Conservation (phyloP, 2,888 invertebrate genomes). For the Lacanobia wlatinum region DNA sequence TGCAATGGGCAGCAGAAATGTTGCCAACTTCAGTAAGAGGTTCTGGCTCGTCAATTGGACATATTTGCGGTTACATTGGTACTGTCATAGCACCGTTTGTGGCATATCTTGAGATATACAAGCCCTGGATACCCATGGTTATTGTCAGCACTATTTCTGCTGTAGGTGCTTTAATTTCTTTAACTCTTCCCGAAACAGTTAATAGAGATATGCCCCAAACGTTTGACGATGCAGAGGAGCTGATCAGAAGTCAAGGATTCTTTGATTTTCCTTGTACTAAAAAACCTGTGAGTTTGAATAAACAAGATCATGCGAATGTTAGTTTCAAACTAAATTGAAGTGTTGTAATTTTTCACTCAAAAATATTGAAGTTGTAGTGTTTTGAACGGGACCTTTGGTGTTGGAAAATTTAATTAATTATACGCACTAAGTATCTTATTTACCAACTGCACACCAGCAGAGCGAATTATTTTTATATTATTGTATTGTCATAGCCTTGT, state of each 20-base stretch:
- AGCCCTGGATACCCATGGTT: constrained; percentile 78
- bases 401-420: constrained; percentile 10
- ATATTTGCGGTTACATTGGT: constrained; percentile 78
- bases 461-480: background rate
- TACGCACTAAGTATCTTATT: background rate
- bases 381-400: background rate
- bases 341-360: background rate
- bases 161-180: constrained; percentile 69
- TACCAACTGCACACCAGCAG: background rate
- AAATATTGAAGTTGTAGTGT: background rate
- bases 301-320: constrained; percentile 49
- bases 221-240: constrained; percentile 80
- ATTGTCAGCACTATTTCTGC: constrained; percentile 72
- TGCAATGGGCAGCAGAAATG: constrained; percentile 83
- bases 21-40: constrained; percentile 82
- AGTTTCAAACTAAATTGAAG: constrained; percentile 23
- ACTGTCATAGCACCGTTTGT: constrained; percentile 81
- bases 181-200: constrained; percentile 82
- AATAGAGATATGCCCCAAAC: constrained; percentile 82
- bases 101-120: constrained; percentile 77
- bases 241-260: constrained; percentile 73
- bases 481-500: background rate
- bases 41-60: constrained; percentile 77
- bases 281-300: constrained; percentile 22
- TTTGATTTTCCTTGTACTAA: constrained; percentile 77